Conservation (phyloP, 1,140 invertebrate genomes). For the Drosophila arawakana region DNA sequence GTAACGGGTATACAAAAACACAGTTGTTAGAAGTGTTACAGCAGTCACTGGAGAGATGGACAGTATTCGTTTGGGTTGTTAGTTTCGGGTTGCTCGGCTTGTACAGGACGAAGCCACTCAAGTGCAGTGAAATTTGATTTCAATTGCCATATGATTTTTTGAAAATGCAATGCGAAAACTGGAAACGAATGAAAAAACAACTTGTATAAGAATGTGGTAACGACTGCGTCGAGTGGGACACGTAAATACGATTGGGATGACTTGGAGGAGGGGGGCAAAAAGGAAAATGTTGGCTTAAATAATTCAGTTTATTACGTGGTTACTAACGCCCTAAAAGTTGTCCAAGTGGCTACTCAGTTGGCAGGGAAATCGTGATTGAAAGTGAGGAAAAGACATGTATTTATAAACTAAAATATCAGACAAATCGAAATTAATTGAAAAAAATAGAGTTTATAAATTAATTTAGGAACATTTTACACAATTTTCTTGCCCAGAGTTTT, state of each 20-base stretch:
- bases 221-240: not conserved
- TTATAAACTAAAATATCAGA: too few relatives aligned
- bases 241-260: not conserved
- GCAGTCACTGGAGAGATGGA: slow-evolving; percentile 61
- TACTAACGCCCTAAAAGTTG: slow-evolving; percentile 2
- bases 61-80: slow-evolving; percentile 31
- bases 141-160: slow-evolving; percentile 74
- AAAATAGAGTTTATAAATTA: too few relatives aligned
- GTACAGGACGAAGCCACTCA: slow-evolving; percentile 49
- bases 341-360: not conserved
- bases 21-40: slow-evolving; percentile 54
- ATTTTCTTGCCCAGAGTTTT: too few relatives aligned
- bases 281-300: slow-evolving; percentile 41
- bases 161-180: slow-evolving; percentile 33
- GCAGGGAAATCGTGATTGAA: not conserved
- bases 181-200: not conserved
- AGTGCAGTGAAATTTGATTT: slow-evolving; percentile 78
- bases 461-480: too few relatives aligned
- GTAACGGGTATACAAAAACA: slow-evolving; percentile 10
- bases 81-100: slow-evolving; percentile 12
- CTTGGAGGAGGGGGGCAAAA: not conserved
- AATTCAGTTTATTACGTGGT: slow-evolving; percentile 47
- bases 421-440: too few relatives aligned
- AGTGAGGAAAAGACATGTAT: too few relatives aligned
- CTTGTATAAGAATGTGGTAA: slow-evolving; percentile 1